A percentile compares a stretch with the other conserved stretches of the same genome.
These are phyloP conservation scores for Pluvianellus socialis DNA, from an alignment of 2,113 vertebrate species.

Conservation along the genomic window DNA sequence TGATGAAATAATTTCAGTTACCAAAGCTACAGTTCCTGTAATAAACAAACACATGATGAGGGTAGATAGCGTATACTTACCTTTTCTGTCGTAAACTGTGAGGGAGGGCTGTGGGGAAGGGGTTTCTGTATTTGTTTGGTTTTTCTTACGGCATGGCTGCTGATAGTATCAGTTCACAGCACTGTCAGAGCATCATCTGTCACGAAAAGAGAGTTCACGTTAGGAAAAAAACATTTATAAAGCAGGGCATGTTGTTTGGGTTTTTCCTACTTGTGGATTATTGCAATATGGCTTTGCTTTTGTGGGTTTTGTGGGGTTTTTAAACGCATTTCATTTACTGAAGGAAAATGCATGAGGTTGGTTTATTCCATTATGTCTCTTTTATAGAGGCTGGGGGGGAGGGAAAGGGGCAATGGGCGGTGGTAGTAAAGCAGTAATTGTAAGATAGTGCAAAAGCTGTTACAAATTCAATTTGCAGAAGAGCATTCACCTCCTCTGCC, in stretches of 20 bases:
- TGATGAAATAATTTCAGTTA: not conserved
- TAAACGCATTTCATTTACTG: not conserved
- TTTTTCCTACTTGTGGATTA: not conserved
- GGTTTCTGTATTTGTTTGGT: not conserved
- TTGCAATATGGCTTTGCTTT: not conserved
- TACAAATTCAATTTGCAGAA: constrained; percentile 60
- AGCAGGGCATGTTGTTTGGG: not conserved
- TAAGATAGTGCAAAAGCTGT: constrained; percentile 56
- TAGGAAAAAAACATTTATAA: not conserved
- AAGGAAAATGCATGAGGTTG: constrained; percentile 31
- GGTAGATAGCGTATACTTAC: too few relatives aligned
- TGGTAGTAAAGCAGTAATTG: constrained; percentile 22
- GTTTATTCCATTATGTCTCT: constrained; percentile 41
- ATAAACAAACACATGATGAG: not conserved
- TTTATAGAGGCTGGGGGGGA: constrained; percentile 18
- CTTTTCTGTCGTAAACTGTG: not conserved
- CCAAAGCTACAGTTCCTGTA: not conserved
- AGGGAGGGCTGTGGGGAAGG: not conserved
- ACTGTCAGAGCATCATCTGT: not conserved
- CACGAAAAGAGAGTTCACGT: not conserved
- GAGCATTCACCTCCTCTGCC: constrained; percentile 53
- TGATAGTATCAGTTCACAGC: not conserved
- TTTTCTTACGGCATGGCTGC: not conserved
- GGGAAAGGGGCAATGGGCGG: constrained; percentile 35
- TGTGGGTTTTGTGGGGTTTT: not conserved